Evolutionary conservation across 2,113 vertebrate species (phyloP).

Genomic region (Bettongia penicillata): DNA sequence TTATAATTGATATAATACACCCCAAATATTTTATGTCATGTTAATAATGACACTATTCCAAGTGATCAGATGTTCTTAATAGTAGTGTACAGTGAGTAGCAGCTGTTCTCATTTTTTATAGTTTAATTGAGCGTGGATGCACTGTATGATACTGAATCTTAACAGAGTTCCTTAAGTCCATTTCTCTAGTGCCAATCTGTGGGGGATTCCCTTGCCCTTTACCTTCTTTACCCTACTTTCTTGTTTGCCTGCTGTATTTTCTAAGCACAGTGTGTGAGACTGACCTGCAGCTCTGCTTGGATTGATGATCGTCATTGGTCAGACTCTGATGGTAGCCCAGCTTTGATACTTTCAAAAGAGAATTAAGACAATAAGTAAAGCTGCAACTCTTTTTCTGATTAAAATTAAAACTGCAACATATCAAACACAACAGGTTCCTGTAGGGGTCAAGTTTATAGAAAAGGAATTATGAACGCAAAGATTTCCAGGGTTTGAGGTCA

Average conservation of each 20-base stretch:
- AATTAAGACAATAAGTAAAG: not conserved
- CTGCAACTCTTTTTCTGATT: not conserved
- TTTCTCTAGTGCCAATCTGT: not conserved
- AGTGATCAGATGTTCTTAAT: not conserved
- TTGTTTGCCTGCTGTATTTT: not conserved
- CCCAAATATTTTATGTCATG: slow-evolving; percentile 31
- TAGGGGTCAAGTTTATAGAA: not conserved
- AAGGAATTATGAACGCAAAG: not conserved
- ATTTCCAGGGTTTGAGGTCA: not conserved
- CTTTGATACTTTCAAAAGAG: not conserved
- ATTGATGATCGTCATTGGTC: not conserved
- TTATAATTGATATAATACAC: slow-evolving; percentile 34
- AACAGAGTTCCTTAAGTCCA: not conserved
- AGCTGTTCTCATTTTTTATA: not conserved
- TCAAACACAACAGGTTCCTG: not conserved
- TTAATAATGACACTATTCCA: slow-evolving; percentile 17
- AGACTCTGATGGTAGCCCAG: not conserved
- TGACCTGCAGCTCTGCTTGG: not conserved
- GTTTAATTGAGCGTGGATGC: not conserved
- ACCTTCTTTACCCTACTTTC: not conserved
- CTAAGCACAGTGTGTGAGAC: not conserved
- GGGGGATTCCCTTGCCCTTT: not conserved
- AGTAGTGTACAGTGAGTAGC: not conserved
- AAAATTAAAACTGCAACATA: not conserved
- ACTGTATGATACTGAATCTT: not conserved